These are phyloP conservation scores for Daktulosphaira vitifoliae DNA, from an alignment of 1,140 invertebrate species.

Conservation along the genomic window DNA sequence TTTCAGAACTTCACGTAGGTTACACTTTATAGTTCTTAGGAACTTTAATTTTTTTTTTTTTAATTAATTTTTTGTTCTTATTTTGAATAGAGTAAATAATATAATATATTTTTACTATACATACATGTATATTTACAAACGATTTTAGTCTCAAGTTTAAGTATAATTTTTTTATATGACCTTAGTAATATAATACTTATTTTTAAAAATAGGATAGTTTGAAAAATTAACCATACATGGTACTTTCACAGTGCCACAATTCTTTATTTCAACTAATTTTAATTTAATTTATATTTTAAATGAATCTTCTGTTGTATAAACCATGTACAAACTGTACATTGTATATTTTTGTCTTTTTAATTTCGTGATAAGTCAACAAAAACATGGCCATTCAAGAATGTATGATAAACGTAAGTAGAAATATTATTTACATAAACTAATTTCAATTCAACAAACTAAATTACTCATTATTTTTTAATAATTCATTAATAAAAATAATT, in stretches of 20 bases:
- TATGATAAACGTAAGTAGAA: constrained; percentile 21
- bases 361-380: background rate
- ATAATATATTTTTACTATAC: too few relatives aligned
- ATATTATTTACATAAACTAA: background rate
- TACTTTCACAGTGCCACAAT: background rate
- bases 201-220: constrained; percentile 29
- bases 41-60: too few relatives aligned
- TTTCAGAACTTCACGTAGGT: too few relatives aligned
- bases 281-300: background rate
- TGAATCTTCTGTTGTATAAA: constrained; percentile 1
- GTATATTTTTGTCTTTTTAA: constrained; percentile 17
- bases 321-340: constrained; percentile 7
- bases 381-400: constrained; percentile 10
- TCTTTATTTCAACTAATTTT: too few relatives aligned
- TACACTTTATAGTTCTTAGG: too few relatives aligned
- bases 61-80: too few relatives aligned
- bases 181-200: constrained; percentile 30
- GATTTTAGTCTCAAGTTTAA: too few relatives aligned
- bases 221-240: constrained; percentile 19
- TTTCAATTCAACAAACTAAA: too few relatives aligned
- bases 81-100: too few relatives aligned
- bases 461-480: too few relatives aligned
- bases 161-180: constrained; percentile 3
- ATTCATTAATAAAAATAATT: too few relatives aligned
- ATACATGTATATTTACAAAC: too few relatives aligned